Evolutionary conservation across 2,888 invertebrate species (phyloP).

Genomic region (Hydraecia micacea): DNA sequence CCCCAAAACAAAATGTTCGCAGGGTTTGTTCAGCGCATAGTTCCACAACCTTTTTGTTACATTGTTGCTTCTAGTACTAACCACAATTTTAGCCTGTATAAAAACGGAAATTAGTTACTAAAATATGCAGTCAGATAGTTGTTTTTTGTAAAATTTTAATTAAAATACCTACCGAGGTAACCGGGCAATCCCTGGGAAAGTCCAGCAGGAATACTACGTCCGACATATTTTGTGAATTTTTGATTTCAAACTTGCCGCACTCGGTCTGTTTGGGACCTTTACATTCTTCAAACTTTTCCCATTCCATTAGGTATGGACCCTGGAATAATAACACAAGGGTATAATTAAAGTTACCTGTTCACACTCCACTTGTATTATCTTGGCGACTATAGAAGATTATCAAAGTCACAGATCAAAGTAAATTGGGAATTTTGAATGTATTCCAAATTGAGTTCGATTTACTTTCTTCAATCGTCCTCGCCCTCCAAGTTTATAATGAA

Average conservation of each 20-base stretch:
- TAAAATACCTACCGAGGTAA: slow-evolving; percentile 73
- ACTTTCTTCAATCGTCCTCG: slow-evolving; percentile 27
- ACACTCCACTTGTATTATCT: slow-evolving; percentile 20
- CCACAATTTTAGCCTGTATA: slow-evolving; percentile 79
- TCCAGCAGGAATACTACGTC: slow-evolving; percentile 78
- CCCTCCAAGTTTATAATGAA: slow-evolving; percentile 21
- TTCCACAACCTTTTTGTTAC: slow-evolving; percentile 80
- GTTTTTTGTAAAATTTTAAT: slow-evolving; percentile 38
- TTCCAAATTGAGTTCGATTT: slow-evolving; percentile 43
- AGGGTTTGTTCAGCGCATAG: slow-evolving; percentile 80
- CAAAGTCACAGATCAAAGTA: slow-evolving; percentile 17
- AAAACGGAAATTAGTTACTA: slow-evolving; percentile 55
- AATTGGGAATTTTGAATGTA: slow-evolving; percentile 26
- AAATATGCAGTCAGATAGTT: slow-evolving; percentile 36
- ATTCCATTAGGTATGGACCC: slow-evolving; percentile 80
- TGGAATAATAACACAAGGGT: slow-evolving; percentile 64
- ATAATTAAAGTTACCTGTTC: slow-evolving; percentile 29
- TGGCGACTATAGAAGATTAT: slow-evolving; percentile 7
- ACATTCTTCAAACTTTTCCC: slow-evolving; percentile 77
- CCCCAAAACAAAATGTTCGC: slow-evolving; percentile 85
- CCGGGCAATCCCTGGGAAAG: slow-evolving; percentile 78
- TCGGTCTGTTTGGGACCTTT: slow-evolving; percentile 82
- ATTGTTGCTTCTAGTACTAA: slow-evolving; percentile 76
- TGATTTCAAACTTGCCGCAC: slow-evolving; percentile 76
- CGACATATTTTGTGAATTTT: slow-evolving; percentile 77